phyloP scores from a whole-genome alignment of 2,888 invertebrate species.

The Thalpophila matura region DNA sequence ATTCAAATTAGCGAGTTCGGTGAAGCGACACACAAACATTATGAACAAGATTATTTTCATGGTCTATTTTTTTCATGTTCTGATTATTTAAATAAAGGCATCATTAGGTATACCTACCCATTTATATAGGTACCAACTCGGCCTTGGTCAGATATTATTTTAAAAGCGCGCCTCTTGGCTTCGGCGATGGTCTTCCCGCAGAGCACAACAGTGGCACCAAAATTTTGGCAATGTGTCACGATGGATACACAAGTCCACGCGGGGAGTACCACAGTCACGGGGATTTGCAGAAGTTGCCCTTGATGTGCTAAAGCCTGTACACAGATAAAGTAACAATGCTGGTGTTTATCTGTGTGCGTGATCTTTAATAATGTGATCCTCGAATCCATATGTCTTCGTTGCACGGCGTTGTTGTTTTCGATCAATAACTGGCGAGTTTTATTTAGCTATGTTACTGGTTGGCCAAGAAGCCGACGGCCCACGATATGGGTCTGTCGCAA shows the following conservation, averaged over 20 bases:
- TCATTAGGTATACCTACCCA: conserved; percentile 90
- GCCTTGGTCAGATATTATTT: conserved; percentile 92
- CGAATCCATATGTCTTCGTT: too few species aligned
- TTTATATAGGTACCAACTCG: conserved; percentile 93
- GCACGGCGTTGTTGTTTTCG: too few species aligned
- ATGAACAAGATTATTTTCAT: neutral
- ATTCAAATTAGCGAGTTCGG: too few species aligned
- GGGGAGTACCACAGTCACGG: conserved; percentile 96
- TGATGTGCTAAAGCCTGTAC: conserved; percentile 92
- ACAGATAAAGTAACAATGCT: neutral
- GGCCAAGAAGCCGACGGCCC: too few species aligned
- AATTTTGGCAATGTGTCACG: conserved; percentile 94
- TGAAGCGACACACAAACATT: neutral
- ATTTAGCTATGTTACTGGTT: too few species aligned
- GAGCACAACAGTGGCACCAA: conserved; percentile 95
- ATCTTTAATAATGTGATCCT: too few species aligned
- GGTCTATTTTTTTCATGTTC: too few species aligned
- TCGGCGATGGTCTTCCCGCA: conserved; percentile 94
- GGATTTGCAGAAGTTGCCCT: conserved; percentile 92
- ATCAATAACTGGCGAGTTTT: too few species aligned
- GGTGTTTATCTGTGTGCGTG: neutral
- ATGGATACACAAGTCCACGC: conserved; percentile 95
- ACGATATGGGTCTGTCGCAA: too few species aligned
- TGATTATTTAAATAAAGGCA: too few species aligned
- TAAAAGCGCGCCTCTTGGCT: conserved; percentile 94